These are phyloP conservation scores for Ambastaia sidthimunki DNA, from an alignment of 2,797 vertebrate species.

Conservation along the genomic window DNA sequence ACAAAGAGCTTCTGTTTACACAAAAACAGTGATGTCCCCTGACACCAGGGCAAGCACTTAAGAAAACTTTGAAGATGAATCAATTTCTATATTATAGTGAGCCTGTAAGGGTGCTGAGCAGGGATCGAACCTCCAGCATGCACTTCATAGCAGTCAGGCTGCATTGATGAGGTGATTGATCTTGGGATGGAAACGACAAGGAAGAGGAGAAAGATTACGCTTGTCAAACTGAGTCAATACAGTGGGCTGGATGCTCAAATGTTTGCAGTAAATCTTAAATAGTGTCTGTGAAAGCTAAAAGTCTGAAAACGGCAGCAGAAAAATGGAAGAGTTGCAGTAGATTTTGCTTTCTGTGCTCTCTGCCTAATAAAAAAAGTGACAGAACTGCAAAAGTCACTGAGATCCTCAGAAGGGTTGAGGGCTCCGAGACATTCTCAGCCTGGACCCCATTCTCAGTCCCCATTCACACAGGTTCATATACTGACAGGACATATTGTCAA, in stretches of 20 bases:
- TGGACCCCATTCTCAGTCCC: slow-evolving; percentile 59
- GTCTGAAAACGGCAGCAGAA: slow-evolving; percentile 64
- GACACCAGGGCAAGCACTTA: slow-evolving; percentile 77
- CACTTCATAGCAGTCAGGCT: slow-evolving; percentile 86
- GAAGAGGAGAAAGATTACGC: slow-evolving; percentile 88
- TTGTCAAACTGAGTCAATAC: slow-evolving; percentile 88
- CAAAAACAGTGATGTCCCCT: slow-evolving; percentile 69
- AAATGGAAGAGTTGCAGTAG: slow-evolving; percentile 53
- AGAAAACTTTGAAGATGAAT: slow-evolving; percentile 89
- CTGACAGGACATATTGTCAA: slow-evolving; percentile 4
- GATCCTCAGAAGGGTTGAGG: too few species aligned
- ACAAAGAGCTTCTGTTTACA: slow-evolving; percentile 75
- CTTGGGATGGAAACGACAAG: slow-evolving; percentile 87
- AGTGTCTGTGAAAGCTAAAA: slow-evolving; percentile 82
- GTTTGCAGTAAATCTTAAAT: slow-evolving; percentile 86
- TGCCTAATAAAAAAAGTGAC: slow-evolving; percentile 72
- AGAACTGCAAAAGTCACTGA: slow-evolving; percentile 70
- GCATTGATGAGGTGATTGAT: slow-evolving; percentile 92
- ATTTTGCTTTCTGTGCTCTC: slow-evolving; percentile 69
- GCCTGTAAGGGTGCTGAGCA: slow-evolving; percentile 81
- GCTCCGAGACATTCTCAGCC: slow-evolving; percentile 66
- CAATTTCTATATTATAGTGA: slow-evolving; percentile 91
- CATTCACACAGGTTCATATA: background rate
- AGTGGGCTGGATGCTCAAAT: slow-evolving; percentile 79
- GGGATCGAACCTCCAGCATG: slow-evolving; percentile 87